phyloP scores from a whole-genome alignment of 1,140 invertebrate species.

The Pseudomyrmex gracilis region DNA sequence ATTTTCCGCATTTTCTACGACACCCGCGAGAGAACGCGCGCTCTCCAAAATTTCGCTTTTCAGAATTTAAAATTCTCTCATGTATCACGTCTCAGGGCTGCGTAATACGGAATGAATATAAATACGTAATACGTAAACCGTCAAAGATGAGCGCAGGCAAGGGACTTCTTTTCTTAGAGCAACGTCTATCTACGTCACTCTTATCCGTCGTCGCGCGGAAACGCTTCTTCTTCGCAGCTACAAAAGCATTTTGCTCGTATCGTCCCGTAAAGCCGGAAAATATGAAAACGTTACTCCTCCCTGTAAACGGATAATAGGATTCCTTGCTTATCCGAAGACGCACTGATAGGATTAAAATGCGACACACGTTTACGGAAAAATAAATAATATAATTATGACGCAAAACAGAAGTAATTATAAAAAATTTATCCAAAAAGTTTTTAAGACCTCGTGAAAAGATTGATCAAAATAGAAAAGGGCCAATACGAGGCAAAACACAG shows the following conservation, averaged over 20 bases:
- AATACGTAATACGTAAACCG: constrained; percentile 55
- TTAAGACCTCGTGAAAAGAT: too few relatives aligned
- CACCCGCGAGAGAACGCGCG: constrained; percentile 22
- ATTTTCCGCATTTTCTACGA: constrained; percentile 46
- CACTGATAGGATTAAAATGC: constrained; percentile 40
- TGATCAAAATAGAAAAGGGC: too few relatives aligned
- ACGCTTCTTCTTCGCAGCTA: constrained; percentile 38
- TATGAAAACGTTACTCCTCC: constrained; percentile 54
- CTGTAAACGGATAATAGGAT: constrained; percentile 58
- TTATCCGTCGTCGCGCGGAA: constrained; percentile 41
- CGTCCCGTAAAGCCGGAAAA: constrained; percentile 53
- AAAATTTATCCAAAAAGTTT: not conserved
- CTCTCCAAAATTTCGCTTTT: constrained; percentile 42
- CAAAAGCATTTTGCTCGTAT: constrained; percentile 58
- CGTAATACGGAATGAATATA: constrained; percentile 54
- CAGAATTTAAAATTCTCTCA: constrained; percentile 44
- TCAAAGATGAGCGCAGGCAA: constrained; percentile 46
- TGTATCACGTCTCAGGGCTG: constrained; percentile 30
- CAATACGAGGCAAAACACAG: too few relatives aligned
- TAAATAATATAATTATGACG: constrained; percentile 26
- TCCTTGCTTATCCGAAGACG: constrained; percentile 39
- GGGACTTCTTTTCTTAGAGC: constrained; percentile 45
- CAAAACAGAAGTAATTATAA: not conserved
- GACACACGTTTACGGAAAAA: not conserved
- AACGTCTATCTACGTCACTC: constrained; percentile 51